Percentiles rank a stretch among this genome's conserved stretches.
Conservation (phyloP, 2,797 vertebrate genomes). For the Thamnophis elegans region DNA sequence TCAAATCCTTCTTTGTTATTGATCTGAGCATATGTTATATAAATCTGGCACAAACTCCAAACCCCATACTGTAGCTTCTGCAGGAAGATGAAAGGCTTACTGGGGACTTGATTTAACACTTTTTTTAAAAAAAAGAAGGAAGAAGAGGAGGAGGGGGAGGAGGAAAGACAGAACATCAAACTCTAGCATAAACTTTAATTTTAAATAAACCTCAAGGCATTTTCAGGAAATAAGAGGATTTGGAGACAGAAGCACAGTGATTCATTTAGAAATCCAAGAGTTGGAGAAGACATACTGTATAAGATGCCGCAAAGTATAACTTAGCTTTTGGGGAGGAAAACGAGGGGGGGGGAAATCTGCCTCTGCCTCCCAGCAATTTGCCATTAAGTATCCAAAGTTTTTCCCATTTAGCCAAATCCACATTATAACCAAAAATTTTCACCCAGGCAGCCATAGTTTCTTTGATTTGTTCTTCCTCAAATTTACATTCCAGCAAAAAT, state of each 20-base stretch:
- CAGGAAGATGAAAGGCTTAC: not conserved
- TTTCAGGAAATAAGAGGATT: not conserved
- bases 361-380: no score
- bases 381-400: no score
- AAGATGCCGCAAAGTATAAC: no score
- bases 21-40: not conserved
- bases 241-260: not conserved
- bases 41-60: slow-evolving; percentile 25
- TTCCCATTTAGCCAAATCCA: no score
- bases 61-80: not conserved
- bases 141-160: no score
- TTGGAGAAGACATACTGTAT: not conserved
- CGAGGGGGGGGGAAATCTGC: no score
- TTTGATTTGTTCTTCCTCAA: no score
- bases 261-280: not conserved
- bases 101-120: not conserved
- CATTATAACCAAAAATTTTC: no score
- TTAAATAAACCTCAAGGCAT: not conserved
- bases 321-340: no score
- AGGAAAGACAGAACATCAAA: not conserved
- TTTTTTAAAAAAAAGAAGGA: no score
- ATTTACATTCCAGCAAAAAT: no score
- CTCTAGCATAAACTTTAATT: not conserved
- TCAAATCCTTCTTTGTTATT: slow-evolving; percentile 3
- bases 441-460: no score